phyloP scores from a whole-genome alignment of 2,113 vertebrate genomes.

The Bufo bufo region DNA sequence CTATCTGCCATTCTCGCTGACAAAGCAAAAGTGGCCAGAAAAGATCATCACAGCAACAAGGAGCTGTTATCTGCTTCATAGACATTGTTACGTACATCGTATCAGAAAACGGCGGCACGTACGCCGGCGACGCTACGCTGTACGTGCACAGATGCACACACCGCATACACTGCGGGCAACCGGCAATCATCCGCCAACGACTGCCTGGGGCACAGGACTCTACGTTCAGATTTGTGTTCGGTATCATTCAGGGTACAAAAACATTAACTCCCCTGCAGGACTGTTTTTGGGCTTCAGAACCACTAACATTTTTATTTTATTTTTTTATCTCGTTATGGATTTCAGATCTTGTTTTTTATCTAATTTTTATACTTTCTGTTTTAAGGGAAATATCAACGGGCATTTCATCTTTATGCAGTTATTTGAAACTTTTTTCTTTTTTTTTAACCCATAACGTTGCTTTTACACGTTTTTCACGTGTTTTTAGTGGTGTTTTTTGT shows the following conservation, averaged over 20 bases:
- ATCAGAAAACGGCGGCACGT: not conserved
- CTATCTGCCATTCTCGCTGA: not conserved
- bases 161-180: not conserved
- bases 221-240: not conserved
- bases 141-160: slow-evolving; percentile 26
- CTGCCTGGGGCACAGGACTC: not conserved
- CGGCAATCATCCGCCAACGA: not conserved
- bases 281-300: not conserved
- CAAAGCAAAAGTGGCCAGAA: not conserved
- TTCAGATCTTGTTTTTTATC: too few relatives aligned
- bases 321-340: not conserved
- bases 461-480: too few relatives aligned
- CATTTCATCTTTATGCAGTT: too few relatives aligned
- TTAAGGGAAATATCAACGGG: too few relatives aligned
- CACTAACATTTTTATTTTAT: not conserved
- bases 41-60: not conserved
- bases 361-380: too few relatives aligned
- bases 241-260: not conserved
- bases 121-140: not conserved
- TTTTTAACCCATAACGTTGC: too few relatives aligned
- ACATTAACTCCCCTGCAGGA: not conserved
- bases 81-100: not conserved
- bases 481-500: too few relatives aligned
- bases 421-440: too few relatives aligned
- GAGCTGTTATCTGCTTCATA: slow-evolving; percentile 4